These are phyloP conservation scores for Fregata magnificens DNA, from an alignment of 2,113 vertebrate genomes.

Conservation along the genomic window DNA sequence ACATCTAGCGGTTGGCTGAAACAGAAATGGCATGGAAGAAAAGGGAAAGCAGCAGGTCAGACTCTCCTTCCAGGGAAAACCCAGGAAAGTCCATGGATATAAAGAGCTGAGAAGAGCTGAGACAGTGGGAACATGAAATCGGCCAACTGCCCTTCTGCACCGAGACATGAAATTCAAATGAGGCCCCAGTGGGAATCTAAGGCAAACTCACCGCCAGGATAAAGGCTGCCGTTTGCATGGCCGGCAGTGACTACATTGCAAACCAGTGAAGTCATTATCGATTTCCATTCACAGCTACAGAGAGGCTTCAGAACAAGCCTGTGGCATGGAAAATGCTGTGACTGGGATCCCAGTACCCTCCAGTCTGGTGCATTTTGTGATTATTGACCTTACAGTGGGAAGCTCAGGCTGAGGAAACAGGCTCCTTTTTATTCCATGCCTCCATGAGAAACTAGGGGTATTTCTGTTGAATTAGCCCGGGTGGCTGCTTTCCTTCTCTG, in stretches of 20 bases:
- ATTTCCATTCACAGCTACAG: neutral
- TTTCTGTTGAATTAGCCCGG: neutral
- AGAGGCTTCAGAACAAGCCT: neutral
- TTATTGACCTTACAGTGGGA: neutral
- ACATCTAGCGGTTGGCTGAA: neutral
- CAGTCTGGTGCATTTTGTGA: neutral
- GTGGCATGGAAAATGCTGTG: neutral
- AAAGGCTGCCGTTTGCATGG: rapidly evolving
- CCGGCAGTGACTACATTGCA: neutral
- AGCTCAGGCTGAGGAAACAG: neutral
- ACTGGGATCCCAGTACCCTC: neutral
- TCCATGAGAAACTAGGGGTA: neutral
- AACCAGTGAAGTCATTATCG: neutral
- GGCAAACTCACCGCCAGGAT: neutral
- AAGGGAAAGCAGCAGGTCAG: neutral
- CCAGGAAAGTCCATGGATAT: neutral
- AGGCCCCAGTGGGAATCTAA: neutral
- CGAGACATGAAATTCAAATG: neutral
- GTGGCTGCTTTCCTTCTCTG: neutral
- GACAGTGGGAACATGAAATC: neutral
- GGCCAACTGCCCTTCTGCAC: neutral
- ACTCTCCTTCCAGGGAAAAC: neutral
- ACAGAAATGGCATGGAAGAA: neutral
- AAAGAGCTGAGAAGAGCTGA: neutral
- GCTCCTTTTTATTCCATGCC: neutral